A percentile compares a stretch with the other conserved stretches of the same genome.
Conservation (phyloP, 2,113 vertebrate species). For the Hyperopisus bebe region DNA sequence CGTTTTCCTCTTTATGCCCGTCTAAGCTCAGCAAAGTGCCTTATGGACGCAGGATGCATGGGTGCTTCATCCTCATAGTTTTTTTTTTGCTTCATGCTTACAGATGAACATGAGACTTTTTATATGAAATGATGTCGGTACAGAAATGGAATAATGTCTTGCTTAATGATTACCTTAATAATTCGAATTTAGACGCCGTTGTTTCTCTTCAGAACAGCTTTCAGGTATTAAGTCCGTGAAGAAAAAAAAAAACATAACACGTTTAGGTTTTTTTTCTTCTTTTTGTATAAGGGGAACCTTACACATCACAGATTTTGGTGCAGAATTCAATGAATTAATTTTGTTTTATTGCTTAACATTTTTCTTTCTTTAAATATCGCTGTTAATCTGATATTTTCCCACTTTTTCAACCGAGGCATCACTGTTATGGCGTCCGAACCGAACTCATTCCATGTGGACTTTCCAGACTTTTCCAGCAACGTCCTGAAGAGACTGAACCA, state of each 20-base stretch:
- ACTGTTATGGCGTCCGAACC: slow-evolving; percentile 74
- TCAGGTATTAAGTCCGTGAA: neutral
- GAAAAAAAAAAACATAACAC: neutral
- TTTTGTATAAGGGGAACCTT: neutral
- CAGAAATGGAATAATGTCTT: neutral
- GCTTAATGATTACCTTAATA: neutral
- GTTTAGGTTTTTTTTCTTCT: neutral
- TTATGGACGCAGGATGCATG: neutral
- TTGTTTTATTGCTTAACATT: neutral
- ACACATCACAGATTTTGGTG: neutral
- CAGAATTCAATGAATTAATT: neutral
- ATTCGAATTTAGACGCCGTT: neutral
- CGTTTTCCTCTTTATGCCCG: slow-evolving; percentile 4
- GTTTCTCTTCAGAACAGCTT: neutral
- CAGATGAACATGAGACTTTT: neutral
- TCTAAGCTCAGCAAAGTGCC: slow-evolving; percentile 3
- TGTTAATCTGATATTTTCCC: slow-evolving; percentile 25
- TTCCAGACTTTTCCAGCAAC: slow-evolving; percentile 79
- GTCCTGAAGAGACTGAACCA: slow-evolving; percentile 80
- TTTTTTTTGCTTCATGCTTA: neutral
- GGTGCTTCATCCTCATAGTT: neutral
- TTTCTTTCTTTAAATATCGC: neutral
- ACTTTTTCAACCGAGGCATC: slow-evolving; percentile 26
- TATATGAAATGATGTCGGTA: neutral
- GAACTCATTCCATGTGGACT: slow-evolving; percentile 76